Conservation (phyloP, 2,113 vertebrate species). For the Tragulus kanchil region DNA sequence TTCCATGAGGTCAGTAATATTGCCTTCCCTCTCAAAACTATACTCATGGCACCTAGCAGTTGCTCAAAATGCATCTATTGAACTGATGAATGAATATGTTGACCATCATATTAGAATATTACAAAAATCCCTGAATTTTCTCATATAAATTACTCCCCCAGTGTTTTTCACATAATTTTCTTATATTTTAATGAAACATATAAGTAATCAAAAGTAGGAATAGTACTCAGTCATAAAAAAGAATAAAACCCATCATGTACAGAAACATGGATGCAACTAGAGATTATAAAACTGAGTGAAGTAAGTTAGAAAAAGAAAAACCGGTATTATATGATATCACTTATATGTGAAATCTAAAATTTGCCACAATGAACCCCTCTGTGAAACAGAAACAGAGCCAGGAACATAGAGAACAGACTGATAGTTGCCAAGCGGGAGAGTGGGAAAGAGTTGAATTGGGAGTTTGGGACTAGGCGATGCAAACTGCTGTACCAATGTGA, state of each 20-base stretch:
- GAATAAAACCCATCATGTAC: neutral
- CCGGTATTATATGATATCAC: neutral
- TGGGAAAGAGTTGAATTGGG: neutral
- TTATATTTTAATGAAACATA: constrained; percentile 7
- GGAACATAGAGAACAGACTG: neutral
- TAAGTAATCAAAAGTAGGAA: neutral
- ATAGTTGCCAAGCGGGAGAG: neutral
- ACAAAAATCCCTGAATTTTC: neutral
- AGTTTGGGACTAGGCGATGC: neutral
- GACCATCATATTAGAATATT: neutral
- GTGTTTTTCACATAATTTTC: neutral
- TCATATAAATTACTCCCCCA: neutral
- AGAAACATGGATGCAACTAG: neutral
- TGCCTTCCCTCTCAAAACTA: neutral
- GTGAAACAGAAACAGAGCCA: neutral
- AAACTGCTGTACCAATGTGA: neutral
- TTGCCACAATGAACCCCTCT: neutral
- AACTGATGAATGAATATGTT: neutral
- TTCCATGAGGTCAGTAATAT: neutral
- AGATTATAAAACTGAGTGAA: neutral
- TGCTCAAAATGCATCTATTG: neutral
- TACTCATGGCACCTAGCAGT: neutral
- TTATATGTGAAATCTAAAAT: neutral
- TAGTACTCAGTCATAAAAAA: neutral
- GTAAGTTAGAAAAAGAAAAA: neutral